Conservation (phyloP, 2,113 vertebrate species). For the Copsychus sechellarum region DNA sequence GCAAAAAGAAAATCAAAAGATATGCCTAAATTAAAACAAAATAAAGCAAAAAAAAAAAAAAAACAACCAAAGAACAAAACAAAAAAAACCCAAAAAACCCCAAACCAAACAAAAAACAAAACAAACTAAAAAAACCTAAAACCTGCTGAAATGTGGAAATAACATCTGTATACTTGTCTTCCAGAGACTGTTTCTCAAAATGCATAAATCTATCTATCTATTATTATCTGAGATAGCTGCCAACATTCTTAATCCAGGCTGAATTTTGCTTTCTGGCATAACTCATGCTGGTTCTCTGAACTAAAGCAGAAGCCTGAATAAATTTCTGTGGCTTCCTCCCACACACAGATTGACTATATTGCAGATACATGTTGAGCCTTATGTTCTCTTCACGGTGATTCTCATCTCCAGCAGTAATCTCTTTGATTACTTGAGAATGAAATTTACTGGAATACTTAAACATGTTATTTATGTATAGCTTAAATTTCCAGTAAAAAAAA, state of each 20-base stretch:
- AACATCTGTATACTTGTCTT: neutral
- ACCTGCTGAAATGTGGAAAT: neutral
- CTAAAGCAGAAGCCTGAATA: constrained; percentile 8
- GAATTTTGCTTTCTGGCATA: constrained; percentile 28
- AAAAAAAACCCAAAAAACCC: neutral
- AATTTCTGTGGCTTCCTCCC: constrained; percentile 39
- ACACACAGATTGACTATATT: neutral
- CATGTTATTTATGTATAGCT: neutral
- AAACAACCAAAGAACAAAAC: no score
- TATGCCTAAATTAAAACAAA: neutral
- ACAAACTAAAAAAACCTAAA: neutral
- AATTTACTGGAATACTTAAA: neutral
- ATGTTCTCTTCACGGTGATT: neutral
- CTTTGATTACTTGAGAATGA: neutral
- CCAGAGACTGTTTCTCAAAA: neutral
- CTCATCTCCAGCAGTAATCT: neutral
- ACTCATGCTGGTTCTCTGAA: constrained; percentile 10
- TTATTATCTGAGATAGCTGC: constrained; percentile 8
- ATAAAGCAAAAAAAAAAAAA: neutral
- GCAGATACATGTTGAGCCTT: neutral
- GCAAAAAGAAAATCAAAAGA: neutral
- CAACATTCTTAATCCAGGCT: neutral
- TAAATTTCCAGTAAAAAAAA: constrained; percentile 23
- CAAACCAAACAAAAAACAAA: neutral
- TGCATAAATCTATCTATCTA: neutral